phyloP scores from a whole-genome alignment of 1,140 invertebrate genomes.

The Aphaenogaster rudis region DNA sequence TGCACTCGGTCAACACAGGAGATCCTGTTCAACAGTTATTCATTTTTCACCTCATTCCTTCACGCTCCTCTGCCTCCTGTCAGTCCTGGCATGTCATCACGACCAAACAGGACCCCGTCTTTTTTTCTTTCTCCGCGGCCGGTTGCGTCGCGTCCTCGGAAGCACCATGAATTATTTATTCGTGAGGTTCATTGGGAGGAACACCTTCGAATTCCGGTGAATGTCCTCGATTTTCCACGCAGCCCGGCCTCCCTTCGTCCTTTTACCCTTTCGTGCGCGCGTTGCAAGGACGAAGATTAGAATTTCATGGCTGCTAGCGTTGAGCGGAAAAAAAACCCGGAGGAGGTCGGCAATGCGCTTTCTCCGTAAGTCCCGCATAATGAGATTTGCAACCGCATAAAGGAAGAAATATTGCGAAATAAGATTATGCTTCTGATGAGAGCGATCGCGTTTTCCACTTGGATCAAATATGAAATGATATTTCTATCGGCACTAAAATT shows the following conservation, averaged over 20 bases:
- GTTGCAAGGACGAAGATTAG: conserved; percentile 37
- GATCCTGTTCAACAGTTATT: conserved; percentile 77
- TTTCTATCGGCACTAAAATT: neutral
- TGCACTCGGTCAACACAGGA: conserved; percentile 71
- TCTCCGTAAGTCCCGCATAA: conserved; percentile 41
- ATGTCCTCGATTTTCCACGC: conserved; percentile 79
- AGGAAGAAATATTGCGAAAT: conserved; percentile 45
- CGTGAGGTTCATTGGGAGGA: conserved; percentile 62
- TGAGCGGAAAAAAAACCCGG: neutral
- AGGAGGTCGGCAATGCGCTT: conserved; percentile 5
- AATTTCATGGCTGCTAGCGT: conserved; percentile 50
- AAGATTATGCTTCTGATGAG: conserved; percentile 24
- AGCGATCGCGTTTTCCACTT: conserved; percentile 18
- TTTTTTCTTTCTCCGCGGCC: conserved; percentile 43
- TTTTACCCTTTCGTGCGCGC: conserved; percentile 10
- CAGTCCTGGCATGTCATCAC: conserved; percentile 77
- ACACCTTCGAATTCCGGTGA: conserved; percentile 67
- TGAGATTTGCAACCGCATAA: conserved; percentile 47
- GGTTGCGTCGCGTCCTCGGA: conserved; percentile 55
- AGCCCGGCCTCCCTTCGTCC: conserved; percentile 15
- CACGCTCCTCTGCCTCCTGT: conserved; percentile 81
- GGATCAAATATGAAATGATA: neutral
- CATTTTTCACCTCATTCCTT: conserved; percentile 80
- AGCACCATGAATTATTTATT: conserved; percentile 83
- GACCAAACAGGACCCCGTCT: conserved; percentile 69